Base-by-base conservation (phyloP, 1,140 invertebrate genomes). In the Hycleus phaleratus region DNA sequence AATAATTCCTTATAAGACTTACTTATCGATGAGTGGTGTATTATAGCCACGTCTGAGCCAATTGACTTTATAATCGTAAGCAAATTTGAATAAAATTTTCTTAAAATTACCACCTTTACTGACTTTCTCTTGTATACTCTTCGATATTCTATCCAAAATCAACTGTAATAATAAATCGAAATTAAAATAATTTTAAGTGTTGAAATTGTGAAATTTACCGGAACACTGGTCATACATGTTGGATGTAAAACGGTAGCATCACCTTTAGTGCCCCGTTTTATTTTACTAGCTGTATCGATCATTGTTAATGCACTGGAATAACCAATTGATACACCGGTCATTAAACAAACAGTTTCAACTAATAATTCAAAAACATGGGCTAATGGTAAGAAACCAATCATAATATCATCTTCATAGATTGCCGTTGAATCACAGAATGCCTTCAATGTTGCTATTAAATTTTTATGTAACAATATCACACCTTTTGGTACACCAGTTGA, bases 321-420 rank as follows among this genome's bases (percentile, higher is more conserved):
- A 5, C 96, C 97, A 72, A 99, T 95, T 3, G 87, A 82, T n/a
- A 95, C 85, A 26, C 95, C 97, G n/a, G 78, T 82, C 42, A 87
- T 73, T 40, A 88, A 77, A 66, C 86, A 87, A 9, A 86, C 79
- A 63, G 81, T 85, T 68, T 90, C 88, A 7, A 85, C 84, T 46
- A 94, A 81, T 43, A 99, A 79, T 77, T 99, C 97, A 64, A 98
- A 90, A 2, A 99, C 95, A 77, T 99, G 97, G 43, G 97, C 97
- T 46, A 98, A 78, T 8, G 97, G 97, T 52, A 99, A 79, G 75
- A 97, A 99, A 40, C 91, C 96, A 71, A 98, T 87, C 64, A 97
- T 91, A 10, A 90, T 78, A 71, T 99, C 95, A 57, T 85, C 81
- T 0, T 81, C 73, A 69, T 74, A 78, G 46, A 89, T 85, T 26